Percentiles rank a stretch among this genome's conserved stretches.
Evolutionary conservation across 2,888 invertebrate species (phyloP).

Genomic region (Aleiodes leptofemur): DNA sequence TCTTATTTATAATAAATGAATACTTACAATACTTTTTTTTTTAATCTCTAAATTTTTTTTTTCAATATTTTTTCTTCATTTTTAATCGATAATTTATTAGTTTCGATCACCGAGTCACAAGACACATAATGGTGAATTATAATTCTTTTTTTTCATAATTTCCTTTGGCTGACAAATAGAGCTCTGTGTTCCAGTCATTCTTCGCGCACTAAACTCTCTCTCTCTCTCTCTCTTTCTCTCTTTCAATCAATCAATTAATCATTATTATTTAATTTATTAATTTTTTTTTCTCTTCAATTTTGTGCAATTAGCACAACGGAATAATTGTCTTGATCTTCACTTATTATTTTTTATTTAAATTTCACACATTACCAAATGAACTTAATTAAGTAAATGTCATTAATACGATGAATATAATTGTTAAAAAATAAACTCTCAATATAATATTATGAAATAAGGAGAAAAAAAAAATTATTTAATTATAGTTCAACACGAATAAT

Average conservation of each 20-base stretch:
- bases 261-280: neutral
- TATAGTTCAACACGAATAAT: conserved; percentile 9
- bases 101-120: conserved; percentile 61
- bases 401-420: no score
- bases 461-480: conserved; percentile 10
- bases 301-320: conserved; percentile 4
- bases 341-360: conserved; percentile 12
- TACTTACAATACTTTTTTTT: conserved; percentile 54
- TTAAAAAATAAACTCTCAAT: no score
- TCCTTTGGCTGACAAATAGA: conserved; percentile 5
- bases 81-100: conserved; percentile 55
- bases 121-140: conserved; percentile 61
- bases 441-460: no score
- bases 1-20: conserved; percentile 50
- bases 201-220: conserved; percentile 15
- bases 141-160: conserved; percentile 45
- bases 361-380: conserved; percentile 17
- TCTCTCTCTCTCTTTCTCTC: conserved; percentile 12
- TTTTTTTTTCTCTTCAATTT: conserved; percentile 4
- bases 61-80: conserved; percentile 48
- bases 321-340: neutral
- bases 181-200: conserved; percentile 37
- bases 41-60: conserved; percentile 45
- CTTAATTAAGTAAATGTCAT: neutral
- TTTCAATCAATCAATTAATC: conserved; percentile 28